Conservation (phyloP, 1,140 invertebrate species). For the Halictus rubicundus region DNA sequence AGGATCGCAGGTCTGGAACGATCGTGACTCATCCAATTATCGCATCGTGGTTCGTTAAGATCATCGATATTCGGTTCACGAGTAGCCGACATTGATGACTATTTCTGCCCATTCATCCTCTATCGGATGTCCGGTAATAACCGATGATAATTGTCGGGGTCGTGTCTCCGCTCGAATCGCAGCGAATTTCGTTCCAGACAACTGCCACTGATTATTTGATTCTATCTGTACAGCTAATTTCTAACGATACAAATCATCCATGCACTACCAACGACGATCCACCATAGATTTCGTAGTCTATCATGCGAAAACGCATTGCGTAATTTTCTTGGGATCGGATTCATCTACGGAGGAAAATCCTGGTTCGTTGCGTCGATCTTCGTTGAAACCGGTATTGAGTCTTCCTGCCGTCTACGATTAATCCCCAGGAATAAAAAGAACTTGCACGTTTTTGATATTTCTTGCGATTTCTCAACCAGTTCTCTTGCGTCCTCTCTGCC, state of each 20-base stretch:
- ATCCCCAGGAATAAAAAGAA: background rate
- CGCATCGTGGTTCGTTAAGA: constrained; percentile 22
- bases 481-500: background rate
- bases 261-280: background rate
- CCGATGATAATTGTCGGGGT: constrained; percentile 19
- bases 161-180: too few species aligned
- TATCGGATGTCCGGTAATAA: constrained; percentile 7
- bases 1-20: constrained; percentile 4
- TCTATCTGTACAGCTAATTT: background rate
- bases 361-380: too few species aligned
- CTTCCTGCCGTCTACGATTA: background rate
- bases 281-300: background rate
- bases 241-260: background rate
- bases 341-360: background rate
- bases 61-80: background rate
- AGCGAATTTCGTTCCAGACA: background rate
- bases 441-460: background rate
- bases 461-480: background rate
- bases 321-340: background rate
- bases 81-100: constrained; percentile 1
- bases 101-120: constrained; percentile 3
- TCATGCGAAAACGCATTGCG: constrained; percentile 10
- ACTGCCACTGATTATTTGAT: background rate
- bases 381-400: constrained; percentile 8
- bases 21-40: constrained; percentile 41